These are phyloP conservation scores for Aphelenchoides fujianensis DNA, from an alignment of 1,140 invertebrate genomes.

Conservation along the genomic window DNA sequence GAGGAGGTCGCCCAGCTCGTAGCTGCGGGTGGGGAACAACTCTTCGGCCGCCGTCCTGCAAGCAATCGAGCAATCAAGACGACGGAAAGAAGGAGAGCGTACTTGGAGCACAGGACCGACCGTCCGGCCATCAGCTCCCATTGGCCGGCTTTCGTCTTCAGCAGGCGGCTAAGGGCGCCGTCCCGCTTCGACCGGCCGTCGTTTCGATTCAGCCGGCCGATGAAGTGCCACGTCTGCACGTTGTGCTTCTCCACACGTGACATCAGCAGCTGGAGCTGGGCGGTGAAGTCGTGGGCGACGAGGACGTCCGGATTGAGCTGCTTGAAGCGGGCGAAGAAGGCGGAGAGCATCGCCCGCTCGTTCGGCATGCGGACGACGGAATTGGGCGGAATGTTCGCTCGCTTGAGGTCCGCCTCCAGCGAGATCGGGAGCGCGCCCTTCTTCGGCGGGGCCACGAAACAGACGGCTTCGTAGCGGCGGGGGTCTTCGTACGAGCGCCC, in stretches of 20 bases:
- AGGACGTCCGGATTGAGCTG: slow-evolving; percentile 87
- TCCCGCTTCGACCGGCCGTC: slow-evolving; percentile 22
- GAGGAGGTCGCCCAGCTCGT: slow-evolving; percentile 46
- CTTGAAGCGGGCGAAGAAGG: slow-evolving; percentile 77
- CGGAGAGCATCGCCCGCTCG: slow-evolving; percentile 79
- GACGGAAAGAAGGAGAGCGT: background rate
- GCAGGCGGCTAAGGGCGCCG: slow-evolving; percentile 5
- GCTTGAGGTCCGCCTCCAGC: slow-evolving; percentile 33
- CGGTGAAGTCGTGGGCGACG: slow-evolving; percentile 65
- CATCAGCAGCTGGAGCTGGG: slow-evolving; percentile 33
- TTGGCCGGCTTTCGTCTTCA: slow-evolving; percentile 33
- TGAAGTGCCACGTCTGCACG: slow-evolving; percentile 32
- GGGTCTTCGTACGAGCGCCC: slow-evolving; percentile 17
- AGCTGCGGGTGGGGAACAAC: slow-evolving; percentile 34
- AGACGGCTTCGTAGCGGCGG: slow-evolving; percentile 4
- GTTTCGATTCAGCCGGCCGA: slow-evolving; percentile 41
- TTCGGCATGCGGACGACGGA: slow-evolving; percentile 61
- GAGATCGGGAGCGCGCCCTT: slow-evolving; percentile 41
- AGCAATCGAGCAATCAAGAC: background rate
- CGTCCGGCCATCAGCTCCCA: slow-evolving; percentile 51
- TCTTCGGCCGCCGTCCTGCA: slow-evolving; percentile 44
- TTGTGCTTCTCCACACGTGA: slow-evolving; percentile 40
- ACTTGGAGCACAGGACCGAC: slow-evolving; percentile 43
- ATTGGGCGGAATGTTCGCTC: slow-evolving; percentile 17
- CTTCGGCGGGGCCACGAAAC: slow-evolving; percentile 30